Conservation (phyloP, 2,888 invertebrate species). For the Willowsia nigromaculata region DNA sequence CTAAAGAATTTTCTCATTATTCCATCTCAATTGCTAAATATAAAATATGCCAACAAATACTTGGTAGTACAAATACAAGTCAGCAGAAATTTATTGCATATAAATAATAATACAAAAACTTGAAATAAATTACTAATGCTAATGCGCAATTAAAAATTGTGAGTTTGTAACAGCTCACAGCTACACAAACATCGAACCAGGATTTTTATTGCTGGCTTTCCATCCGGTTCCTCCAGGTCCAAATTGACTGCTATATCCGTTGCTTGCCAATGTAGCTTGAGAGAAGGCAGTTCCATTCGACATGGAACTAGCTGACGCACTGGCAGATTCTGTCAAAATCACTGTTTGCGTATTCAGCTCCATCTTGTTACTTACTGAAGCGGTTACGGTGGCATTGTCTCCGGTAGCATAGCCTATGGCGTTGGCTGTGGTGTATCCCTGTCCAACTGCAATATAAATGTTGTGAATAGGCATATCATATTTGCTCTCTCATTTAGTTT, state of each 20-base stretch:
- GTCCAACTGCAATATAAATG: constrained; percentile 4
- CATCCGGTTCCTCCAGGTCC: neutral
- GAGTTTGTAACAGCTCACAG: no score
- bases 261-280: constrained; percentile 41
- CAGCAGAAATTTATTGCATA: no score
- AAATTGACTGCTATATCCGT: neutral
- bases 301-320: constrained; percentile 17
- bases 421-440: constrained; percentile 51
- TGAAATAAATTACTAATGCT: no score
- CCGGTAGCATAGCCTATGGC: constrained; percentile 56
- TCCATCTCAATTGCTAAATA: no score
- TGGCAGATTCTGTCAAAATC: constrained; percentile 43
- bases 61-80: no score
- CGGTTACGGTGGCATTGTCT: constrained; percentile 46
- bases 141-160: no score
- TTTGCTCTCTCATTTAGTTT: neutral
- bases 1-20: no score
- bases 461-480: neutral
- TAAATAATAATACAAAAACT: no score
- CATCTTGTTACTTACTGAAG: constrained; percentile 52
- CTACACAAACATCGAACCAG: neutral
- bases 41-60: no score
- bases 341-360: constrained; percentile 21
- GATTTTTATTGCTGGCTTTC: neutral
- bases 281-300: constrained; percentile 49